These are phyloP conservation scores for Odontothrips loti DNA, from an alignment of 2,888 invertebrate species.

Conservation along the genomic window DNA sequence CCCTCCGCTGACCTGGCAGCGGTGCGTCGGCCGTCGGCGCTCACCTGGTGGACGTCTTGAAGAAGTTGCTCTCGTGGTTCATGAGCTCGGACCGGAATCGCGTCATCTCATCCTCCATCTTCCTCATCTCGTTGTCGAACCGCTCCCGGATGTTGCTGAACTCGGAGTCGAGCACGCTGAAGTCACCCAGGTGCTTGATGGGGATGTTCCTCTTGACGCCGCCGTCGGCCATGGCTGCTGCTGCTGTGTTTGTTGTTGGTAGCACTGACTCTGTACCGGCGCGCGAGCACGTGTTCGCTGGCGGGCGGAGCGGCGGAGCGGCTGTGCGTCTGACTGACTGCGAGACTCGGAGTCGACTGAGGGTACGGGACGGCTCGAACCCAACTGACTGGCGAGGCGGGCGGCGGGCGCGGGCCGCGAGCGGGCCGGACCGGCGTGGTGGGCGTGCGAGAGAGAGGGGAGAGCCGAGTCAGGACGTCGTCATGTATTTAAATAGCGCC, in stretches of 20 bases:
- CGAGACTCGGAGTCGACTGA: too few species aligned
- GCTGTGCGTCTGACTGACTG: not conserved
- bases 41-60: conserved; percentile 84
- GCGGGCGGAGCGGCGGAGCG: not conserved
- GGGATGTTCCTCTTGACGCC: conserved; percentile 84
- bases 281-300: not conserved
- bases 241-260: not conserved
- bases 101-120: conserved; percentile 98
- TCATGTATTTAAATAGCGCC: conserved; percentile 46
- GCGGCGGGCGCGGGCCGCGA: not conserved
- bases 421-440: not conserved
- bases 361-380: not conserved
- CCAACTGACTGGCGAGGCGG: not conserved
- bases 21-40: conserved; percentile 28
- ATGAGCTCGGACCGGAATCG: conserved; percentile 88
- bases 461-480: not conserved
- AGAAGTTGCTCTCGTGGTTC: conserved; percentile 88
- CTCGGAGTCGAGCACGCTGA: conserved; percentile 93
- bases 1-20: too few species aligned
- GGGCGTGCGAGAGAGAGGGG: not conserved
- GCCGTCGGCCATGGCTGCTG: conserved; percentile 67
- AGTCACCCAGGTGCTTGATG: conserved; percentile 81
- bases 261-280: not conserved
- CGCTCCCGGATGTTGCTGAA: conserved; percentile 93
- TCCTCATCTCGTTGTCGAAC: conserved; percentile 94